These are phyloP conservation scores for Gobio gobio DNA, from an alignment of 2,113 vertebrate species.

Conservation along the genomic window DNA sequence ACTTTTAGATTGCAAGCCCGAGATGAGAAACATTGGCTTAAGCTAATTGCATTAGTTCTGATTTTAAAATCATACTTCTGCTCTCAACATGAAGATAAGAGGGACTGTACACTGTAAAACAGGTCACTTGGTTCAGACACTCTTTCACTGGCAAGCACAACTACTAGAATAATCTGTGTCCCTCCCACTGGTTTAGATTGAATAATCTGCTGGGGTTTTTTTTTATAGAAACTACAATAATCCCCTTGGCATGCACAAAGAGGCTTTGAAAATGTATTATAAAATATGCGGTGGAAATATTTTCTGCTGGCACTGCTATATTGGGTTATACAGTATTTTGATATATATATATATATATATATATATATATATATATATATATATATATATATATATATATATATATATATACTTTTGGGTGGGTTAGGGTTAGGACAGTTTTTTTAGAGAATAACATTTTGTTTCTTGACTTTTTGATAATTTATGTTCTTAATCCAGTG, in stretches of 20 bases:
- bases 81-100: too few species aligned
- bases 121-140: conserved; percentile 11
- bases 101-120: too few species aligned
- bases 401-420: neutral
- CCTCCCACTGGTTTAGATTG: conserved; percentile 3
- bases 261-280: neutral
- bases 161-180: neutral
- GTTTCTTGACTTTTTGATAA: neutral
- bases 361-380: neutral
- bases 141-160: neutral
- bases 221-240: neutral
- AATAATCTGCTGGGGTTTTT: neutral
- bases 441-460: neutral
- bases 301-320: neutral
- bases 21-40: too few species aligned
- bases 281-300: neutral
- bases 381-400: too few species aligned
- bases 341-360: neutral
- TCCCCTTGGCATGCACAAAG: neutral
- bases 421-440: neutral
- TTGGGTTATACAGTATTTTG: neutral
- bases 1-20: too few species aligned
- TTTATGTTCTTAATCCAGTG: neutral
- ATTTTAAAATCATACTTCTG: too few species aligned
- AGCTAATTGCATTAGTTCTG: too few species aligned